Evolutionary conservation across 2,888 invertebrate genomes (phyloP).

Genomic region (Cabera pusaria): DNA sequence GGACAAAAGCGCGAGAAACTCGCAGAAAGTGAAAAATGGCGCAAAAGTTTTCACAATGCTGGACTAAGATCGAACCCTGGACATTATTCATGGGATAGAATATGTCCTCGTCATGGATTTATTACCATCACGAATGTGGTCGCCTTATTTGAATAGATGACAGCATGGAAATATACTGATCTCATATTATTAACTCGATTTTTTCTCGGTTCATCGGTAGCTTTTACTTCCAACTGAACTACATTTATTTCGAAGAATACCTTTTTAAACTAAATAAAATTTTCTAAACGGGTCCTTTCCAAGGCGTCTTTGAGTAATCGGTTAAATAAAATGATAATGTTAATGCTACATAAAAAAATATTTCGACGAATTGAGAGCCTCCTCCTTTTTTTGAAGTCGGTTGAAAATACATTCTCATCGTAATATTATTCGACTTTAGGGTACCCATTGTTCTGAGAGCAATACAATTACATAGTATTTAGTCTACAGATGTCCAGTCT

Average conservation of each 20-base stretch:
- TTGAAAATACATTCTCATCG: no score
- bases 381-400: no score
- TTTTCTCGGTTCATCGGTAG: no score
- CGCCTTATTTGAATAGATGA: background rate
- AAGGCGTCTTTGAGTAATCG: no score
- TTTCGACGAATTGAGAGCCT: no score
- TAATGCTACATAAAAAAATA: no score
- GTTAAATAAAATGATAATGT: no score
- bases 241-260: background rate
- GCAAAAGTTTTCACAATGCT: slow-evolving; percentile 27
- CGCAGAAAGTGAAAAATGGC: slow-evolving; percentile 22
- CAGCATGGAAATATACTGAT: no score
- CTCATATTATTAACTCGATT: no score
- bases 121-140: slow-evolving; percentile 3
- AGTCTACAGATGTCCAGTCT: slow-evolving; percentile 11
- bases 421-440: no score
- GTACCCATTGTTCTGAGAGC: slow-evolving; percentile 4
- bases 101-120: slow-evolving; percentile 12
- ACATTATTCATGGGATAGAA: slow-evolving; percentile 18
- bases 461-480: slow-evolving; percentile 18
- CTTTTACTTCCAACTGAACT: no score
- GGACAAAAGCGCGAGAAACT: slow-evolving; percentile 24
- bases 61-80: slow-evolving; percentile 17
- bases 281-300: no score
- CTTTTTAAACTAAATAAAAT: background rate